These are phyloP conservation scores for Phoebastria nigripes DNA, from an alignment of 2,797 vertebrate species.

Conservation along the genomic window DNA sequence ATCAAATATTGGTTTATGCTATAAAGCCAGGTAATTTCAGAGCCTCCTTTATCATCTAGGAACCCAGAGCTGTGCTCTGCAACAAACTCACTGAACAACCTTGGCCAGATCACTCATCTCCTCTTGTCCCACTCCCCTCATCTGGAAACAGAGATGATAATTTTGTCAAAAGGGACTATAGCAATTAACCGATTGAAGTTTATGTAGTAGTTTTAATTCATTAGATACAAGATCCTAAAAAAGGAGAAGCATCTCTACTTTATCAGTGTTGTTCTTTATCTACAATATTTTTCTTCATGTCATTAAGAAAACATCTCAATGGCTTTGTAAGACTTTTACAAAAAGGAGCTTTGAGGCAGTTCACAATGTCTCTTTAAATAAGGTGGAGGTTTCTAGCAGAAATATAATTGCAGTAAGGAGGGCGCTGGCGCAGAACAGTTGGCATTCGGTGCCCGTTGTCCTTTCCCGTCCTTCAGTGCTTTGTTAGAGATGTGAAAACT, in stretches of 20 bases:
- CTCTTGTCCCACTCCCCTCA: neutral
- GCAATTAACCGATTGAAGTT: neutral
- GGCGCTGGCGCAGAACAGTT: slow-evolving; percentile 19
- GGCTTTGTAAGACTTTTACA: neutral
- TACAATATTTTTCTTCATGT: neutral
- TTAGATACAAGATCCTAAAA: neutral
- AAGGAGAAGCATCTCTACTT: neutral
- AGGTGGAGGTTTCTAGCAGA: slow-evolving; percentile 11
- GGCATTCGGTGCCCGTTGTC: neutral
- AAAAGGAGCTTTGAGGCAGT: neutral
- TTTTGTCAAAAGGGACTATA: neutral
- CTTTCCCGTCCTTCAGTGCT: slow-evolving; percentile 52
- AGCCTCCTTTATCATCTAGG: neutral
- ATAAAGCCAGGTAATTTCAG: neutral
- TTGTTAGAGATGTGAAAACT: slow-evolving; percentile 29
- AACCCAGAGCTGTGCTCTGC: neutral
- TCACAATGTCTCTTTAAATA: slow-evolving; percentile 58
- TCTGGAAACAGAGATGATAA: neutral
- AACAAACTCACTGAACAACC: neutral
- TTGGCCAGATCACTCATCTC: neutral
- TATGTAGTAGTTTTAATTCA: neutral
- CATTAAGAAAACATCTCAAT: neutral
- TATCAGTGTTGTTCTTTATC: neutral
- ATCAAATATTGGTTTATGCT: neutral
- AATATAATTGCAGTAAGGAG: slow-evolving; percentile 41